These are phyloP conservation scores for Rhinoraja longicauda DNA, from an alignment of 2,797 vertebrate genomes.

Conservation along the genomic window DNA sequence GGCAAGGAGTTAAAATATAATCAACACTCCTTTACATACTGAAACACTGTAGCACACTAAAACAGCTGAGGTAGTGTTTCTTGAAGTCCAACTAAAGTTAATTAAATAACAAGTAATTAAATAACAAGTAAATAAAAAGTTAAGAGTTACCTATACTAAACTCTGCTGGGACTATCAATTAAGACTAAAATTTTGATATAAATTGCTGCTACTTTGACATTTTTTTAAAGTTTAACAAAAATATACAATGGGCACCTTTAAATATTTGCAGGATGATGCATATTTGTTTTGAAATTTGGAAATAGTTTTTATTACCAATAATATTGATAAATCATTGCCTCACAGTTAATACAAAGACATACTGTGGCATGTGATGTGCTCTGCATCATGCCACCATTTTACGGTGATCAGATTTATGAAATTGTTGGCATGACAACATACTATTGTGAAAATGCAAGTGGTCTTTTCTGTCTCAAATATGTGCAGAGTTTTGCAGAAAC, in stretches of 20 bases:
- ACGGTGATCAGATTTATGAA: neutral
- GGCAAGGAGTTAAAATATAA: neutral
- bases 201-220: neutral
- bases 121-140: neutral
- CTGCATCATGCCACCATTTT: neutral
- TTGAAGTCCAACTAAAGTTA: conserved; percentile 9
- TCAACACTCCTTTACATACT: neutral
- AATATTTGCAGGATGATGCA: neutral
- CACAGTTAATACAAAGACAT: neutral
- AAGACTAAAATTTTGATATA: neutral
- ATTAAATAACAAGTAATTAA: neutral
- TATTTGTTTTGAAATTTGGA: neutral
- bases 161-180: neutral
- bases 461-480: neutral
- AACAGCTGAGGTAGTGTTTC: neutral
- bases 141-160: neutral
- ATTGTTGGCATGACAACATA: neutral
- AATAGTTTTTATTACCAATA: neutral
- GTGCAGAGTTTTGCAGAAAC: neutral
- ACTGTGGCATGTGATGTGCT: neutral
- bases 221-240: neutral
- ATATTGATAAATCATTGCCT: neutral
- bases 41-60: neutral
- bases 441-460: neutral
- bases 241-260: neutral